Evolutionary conservation across 2,113 vertebrate species (phyloP).

Genomic region (Campylomormyrus numenius): DNA sequence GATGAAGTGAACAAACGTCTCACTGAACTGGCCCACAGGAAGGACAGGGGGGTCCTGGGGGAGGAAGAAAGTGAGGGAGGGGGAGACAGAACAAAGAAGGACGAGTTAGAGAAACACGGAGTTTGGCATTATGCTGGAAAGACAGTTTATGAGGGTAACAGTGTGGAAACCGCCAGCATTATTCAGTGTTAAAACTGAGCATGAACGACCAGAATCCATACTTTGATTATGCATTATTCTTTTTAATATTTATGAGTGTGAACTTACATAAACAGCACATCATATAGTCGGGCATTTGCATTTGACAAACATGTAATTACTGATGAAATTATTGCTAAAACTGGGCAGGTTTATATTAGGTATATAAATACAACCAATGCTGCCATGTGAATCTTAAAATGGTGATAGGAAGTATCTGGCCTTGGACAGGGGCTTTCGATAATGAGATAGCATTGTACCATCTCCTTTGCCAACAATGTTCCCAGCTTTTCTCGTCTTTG

Average conservation of each 20-base stretch:
- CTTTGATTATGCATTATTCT: not conserved
- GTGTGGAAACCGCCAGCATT: not conserved
- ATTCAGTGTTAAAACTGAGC: not conserved
- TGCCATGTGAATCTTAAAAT: not conserved
- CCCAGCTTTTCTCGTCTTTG: slow-evolving; percentile 26
- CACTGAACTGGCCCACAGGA: slow-evolving; percentile 89
- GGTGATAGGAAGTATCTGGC: slow-evolving; percentile 21
- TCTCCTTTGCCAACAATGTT: slow-evolving; percentile 21
- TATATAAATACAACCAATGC: slow-evolving; percentile 14
- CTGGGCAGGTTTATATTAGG: not conserved
- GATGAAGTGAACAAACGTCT: slow-evolving; percentile 95
- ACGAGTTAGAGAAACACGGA: not conserved
- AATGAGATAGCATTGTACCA: slow-evolving; percentile 9
- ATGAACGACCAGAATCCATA: slow-evolving; percentile 2
- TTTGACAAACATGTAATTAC: not conserved
- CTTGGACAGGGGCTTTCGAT: slow-evolving; percentile 27
- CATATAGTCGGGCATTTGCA: not conserved
- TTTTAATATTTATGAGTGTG: not conserved
- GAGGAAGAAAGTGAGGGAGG: not conserved
- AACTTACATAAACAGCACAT: not conserved
- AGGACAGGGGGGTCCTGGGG: slow-evolving; percentile 90
- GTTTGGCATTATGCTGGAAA: not conserved
- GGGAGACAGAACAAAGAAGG: not conserved
- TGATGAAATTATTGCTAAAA: not conserved
- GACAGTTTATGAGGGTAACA: not conserved